Evolutionary conservation across 2,797 vertebrate genomes (phyloP).

Genomic region (Pipistrellus pipistrellus): DNA sequence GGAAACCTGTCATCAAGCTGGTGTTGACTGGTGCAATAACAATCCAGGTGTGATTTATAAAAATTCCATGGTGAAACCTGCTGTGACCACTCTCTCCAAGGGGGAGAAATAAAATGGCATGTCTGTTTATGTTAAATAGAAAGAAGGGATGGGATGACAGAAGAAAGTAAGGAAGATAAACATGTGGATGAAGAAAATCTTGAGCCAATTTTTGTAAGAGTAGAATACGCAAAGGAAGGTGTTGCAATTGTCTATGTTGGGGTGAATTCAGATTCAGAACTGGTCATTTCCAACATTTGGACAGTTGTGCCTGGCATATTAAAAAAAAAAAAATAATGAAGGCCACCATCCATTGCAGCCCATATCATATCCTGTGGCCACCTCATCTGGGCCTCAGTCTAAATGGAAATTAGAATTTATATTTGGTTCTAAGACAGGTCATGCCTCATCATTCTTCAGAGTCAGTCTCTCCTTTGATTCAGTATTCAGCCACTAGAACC

Average conservation of each 20-base stretch:
- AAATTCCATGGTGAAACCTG: neutral
- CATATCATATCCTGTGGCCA: neutral
- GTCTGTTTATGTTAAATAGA: neutral
- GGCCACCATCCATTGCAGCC: neutral
- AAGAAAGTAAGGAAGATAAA: neutral
- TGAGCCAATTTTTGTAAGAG: neutral
- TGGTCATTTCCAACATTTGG: neutral
- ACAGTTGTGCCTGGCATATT: neutral
- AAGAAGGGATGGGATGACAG: neutral
- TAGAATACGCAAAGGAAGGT: neutral
- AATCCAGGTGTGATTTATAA: neutral
- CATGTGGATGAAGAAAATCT: neutral
- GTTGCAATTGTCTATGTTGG: neutral
- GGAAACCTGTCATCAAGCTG: neutral
- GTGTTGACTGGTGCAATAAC: neutral
- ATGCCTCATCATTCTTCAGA: neutral
- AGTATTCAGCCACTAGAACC: neutral
- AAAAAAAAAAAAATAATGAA: neutral
- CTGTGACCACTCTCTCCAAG: neutral
- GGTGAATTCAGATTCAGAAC: neutral
- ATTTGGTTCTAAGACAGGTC: neutral
- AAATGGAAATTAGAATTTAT: neutral
- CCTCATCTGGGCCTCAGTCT: neutral
- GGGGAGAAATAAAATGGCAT: neutral
- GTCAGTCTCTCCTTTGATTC: slow-evolving; percentile 19